Evolutionary conservation across 2,797 vertebrate species (phyloP).

Genomic region (Sebastolobus alascanus): DNA sequence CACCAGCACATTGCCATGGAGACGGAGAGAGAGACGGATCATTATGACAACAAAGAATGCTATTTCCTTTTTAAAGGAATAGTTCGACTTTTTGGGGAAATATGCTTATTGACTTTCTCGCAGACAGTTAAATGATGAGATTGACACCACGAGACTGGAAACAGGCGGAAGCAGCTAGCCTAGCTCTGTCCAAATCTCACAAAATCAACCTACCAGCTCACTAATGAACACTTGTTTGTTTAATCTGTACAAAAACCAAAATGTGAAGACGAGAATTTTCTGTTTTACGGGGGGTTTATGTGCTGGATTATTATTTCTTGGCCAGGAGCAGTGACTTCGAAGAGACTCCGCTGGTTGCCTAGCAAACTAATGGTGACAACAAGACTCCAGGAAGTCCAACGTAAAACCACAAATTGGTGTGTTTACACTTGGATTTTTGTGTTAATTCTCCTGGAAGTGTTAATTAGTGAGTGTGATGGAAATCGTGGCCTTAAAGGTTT

Average conservation of each 20-base stretch:
- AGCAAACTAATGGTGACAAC: background rate
- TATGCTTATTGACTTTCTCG: background rate
- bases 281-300: background rate
- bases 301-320: background rate
- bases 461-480: background rate
- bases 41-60: background rate
- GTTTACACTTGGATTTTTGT: too few relatives aligned
- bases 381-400: background rate
- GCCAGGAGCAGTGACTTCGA: too few relatives aligned
- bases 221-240: background rate
- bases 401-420: background rate
- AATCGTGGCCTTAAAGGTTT: too few relatives aligned
- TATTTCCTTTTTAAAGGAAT: background rate
- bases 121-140: background rate
- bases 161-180: background rate
- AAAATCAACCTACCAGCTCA: too few relatives aligned
- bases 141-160: background rate
- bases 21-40: constrained; percentile 13
- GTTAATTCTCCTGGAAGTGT: background rate
- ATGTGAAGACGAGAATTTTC: background rate
- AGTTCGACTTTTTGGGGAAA: background rate
- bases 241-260: background rate
- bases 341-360: background rate
- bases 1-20: constrained; percentile 46
- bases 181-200: background rate